Percentiles rank a stretch among this genome's conserved stretches.
Evolutionary conservation across 2,888 invertebrate genomes (phyloP).

Genomic region (Mayetiola destructor): DNA sequence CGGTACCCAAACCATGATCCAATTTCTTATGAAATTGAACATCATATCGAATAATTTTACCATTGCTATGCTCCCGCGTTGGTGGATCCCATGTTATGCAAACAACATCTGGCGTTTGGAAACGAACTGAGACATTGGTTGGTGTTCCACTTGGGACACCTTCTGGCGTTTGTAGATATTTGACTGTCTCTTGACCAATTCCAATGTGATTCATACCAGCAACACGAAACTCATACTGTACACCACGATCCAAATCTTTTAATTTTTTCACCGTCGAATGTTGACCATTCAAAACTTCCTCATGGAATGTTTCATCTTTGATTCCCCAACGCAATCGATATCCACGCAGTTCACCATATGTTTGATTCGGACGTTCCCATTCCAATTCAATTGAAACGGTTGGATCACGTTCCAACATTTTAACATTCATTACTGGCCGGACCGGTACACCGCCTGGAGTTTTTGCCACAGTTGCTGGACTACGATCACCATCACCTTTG

Average conservation of each 20-base stretch:
- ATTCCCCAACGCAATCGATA: constrained; percentile 79
- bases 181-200: constrained; percentile 85
- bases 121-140: constrained; percentile 66
- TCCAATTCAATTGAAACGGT: constrained; percentile 80
- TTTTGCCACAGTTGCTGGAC: constrained; percentile 66
- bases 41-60: constrained; percentile 84
- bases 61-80: constrained; percentile 75
- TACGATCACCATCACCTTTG: constrained; percentile 92
- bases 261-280: constrained; percentile 57
- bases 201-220: constrained; percentile 92
- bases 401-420: constrained; percentile 73
- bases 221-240: constrained; percentile 92
- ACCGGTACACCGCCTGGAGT: constrained; percentile 91
- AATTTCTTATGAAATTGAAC: constrained; percentile 82
- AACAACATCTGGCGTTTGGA: constrained; percentile 85
- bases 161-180: constrained; percentile 84
- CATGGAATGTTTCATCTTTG: constrained; percentile 61
- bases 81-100: constrained; percentile 85
- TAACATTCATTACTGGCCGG: constrained; percentile 63
- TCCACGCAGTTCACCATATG: constrained; percentile 76
- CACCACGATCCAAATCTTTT: constrained; percentile 74
- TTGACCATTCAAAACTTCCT: constrained; percentile 53
- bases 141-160: constrained; percentile 82
- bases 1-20: constrained; percentile 63
- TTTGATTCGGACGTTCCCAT: constrained; percentile 81